phyloP scores from a whole-genome alignment of 2,113 vertebrate species.

The Apaloderma vittatum region DNA sequence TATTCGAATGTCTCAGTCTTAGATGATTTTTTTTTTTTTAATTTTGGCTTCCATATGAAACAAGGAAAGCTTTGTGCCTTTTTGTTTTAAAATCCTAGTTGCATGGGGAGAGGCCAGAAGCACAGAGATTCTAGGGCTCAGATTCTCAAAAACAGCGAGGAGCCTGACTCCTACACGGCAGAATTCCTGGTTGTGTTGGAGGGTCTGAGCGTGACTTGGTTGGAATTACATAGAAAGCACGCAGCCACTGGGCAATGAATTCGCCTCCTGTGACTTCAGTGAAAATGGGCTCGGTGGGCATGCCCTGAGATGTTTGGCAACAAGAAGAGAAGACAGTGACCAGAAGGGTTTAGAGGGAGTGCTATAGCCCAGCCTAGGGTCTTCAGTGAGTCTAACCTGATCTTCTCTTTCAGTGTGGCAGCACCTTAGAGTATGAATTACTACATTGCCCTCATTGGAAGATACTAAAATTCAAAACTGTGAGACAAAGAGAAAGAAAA shows the following conservation, averaged over 20 bases:
- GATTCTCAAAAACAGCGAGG: neutral
- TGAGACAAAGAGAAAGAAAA: neutral
- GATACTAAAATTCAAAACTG: neutral
- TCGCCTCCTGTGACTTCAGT: neutral
- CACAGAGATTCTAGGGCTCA: neutral
- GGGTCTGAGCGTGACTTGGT: neutral
- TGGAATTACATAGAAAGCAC: slow-evolving; percentile 6
- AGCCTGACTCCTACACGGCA: neutral
- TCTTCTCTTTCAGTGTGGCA: neutral
- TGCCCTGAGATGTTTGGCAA: neutral
- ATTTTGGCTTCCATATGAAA: neutral
- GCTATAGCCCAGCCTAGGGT: neutral
- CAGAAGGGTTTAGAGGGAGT: neutral
- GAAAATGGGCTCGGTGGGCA: neutral
- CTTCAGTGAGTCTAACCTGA: neutral
- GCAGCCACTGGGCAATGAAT: neutral
- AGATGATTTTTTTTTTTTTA: neutral
- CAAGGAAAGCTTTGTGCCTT: neutral
- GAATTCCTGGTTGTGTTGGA: slow-evolving; percentile 40
- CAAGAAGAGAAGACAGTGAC: fast-evolving
- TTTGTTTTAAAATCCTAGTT: neutral
- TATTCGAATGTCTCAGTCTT: neutral
- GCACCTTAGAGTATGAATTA: neutral
- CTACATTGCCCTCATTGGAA: neutral
- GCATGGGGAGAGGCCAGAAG: neutral